Conservation (phyloP, 37 sponge, comb jelly and placozoan species). For the Eunapius fragilis region DNA sequence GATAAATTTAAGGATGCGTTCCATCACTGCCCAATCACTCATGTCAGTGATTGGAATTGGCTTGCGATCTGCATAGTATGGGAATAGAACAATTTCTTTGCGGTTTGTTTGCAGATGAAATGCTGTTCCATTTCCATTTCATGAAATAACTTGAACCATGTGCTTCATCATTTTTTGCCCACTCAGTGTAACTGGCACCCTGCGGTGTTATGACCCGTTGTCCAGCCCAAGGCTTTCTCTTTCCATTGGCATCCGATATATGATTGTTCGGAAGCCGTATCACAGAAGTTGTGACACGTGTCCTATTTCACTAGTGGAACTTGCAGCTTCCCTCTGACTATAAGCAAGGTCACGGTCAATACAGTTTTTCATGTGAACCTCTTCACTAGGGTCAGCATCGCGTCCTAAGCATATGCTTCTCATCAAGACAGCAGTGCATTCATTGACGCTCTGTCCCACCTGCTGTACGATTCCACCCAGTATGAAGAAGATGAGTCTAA, state of each 20-base stretch:
- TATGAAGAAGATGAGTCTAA: no score
- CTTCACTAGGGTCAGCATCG: no score
- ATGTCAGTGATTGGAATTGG: background rate
- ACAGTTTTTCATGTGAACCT: no score
- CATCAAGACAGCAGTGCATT: no score
- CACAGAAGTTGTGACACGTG: background rate
- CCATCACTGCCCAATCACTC: background rate
- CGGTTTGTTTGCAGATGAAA: background rate
- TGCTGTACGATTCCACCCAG: no score
- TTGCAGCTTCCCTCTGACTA: background rate
- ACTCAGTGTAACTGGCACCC: background rate
- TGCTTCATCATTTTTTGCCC: background rate
- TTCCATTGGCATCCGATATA: background rate
- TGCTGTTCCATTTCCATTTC: background rate
- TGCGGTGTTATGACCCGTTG: background rate
- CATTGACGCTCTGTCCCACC: no score
- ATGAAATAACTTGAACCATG: background rate
- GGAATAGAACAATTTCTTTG: background rate
- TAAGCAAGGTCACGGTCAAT: background rate
- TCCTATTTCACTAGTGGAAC: background rate
- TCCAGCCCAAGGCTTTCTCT: background rate
- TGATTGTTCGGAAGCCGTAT: background rate
- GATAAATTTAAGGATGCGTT: no score
- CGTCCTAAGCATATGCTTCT: no score
- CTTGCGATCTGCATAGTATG: background rate